These are phyloP conservation scores for Platichthys flesus DNA, from an alignment of 2,113 vertebrate species.

Conservation along the genomic window DNA sequence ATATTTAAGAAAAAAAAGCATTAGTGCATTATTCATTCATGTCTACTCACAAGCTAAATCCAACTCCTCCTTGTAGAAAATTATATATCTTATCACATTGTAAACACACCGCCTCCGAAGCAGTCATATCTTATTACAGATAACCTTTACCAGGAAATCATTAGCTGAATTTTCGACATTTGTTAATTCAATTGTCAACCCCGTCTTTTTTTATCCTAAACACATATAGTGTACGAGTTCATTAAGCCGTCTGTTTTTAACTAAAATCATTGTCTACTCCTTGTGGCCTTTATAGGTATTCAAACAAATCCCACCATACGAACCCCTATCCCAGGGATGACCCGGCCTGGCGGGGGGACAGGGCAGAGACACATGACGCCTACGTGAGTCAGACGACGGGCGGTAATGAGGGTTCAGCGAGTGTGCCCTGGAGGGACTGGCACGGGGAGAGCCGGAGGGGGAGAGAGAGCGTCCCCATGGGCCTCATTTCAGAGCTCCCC, in stretches of 20 bases:
- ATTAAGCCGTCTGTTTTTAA: not conserved
- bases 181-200: too few relatives aligned
- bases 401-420: not conserved
- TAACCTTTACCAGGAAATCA: not conserved
- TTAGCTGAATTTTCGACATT: not conserved
- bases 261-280: not conserved
- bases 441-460: constrained; percentile 65
- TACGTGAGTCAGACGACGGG: not conserved
- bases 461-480: constrained; percentile 66
- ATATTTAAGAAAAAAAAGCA: not conserved
- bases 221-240: not conserved
- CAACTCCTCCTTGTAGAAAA: constrained; percentile 1
- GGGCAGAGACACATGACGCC: constrained; percentile 9
- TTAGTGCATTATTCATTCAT: not conserved
- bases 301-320: constrained; percentile 59
- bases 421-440: constrained; percentile 44
- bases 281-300: constrained; percentile 29
- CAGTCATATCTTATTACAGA: not conserved
- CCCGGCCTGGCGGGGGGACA: constrained; percentile 18
- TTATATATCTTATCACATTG: not conserved
- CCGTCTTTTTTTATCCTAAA: not conserved
- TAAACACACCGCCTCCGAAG: not conserved
- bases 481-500: constrained; percentile 27
- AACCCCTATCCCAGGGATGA: constrained; percentile 70
- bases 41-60: not conserved